phyloP scores from a whole-genome alignment of 2,888 invertebrate genomes.

The Drosophila nigritarsus region DNA sequence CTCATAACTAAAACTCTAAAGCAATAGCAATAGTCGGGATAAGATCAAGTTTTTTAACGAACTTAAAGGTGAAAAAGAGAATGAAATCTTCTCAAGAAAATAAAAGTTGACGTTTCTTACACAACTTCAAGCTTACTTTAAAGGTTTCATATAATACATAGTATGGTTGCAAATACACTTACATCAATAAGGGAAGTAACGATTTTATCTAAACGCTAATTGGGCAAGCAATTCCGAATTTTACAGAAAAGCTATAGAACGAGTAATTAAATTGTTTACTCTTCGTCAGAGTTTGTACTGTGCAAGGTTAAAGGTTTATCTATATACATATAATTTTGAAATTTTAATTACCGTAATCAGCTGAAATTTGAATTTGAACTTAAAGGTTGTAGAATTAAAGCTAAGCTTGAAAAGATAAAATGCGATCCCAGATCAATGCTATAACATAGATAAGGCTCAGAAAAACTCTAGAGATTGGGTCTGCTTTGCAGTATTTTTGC shows the following conservation, averaged over 20 bases:
- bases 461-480: neutral
- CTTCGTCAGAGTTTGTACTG: neutral
- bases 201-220: slow-evolving; percentile 16
- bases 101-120: neutral
- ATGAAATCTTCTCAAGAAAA: neutral
- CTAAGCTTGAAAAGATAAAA: neutral
- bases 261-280: slow-evolving; percentile 3
- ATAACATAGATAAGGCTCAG: neutral
- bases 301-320: neutral
- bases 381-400: neutral
- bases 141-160: neutral
- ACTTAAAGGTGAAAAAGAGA: neutral
- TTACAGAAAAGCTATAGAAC: neutral
- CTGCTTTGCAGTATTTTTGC: neutral
- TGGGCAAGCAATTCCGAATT: neutral
- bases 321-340: neutral
- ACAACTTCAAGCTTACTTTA: neutral
- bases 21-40: neutral
- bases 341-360: neutral
- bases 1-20: neutral
- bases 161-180: neutral
- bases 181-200: slow-evolving; percentile 6
- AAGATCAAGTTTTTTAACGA: neutral
- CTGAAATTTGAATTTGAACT: neutral
- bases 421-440: neutral